Percentiles rank a stretch among this genome's conserved stretches.
Conservation (phyloP, 92 coral and sea anemone genomes). For the Montipora capitata region DNA sequence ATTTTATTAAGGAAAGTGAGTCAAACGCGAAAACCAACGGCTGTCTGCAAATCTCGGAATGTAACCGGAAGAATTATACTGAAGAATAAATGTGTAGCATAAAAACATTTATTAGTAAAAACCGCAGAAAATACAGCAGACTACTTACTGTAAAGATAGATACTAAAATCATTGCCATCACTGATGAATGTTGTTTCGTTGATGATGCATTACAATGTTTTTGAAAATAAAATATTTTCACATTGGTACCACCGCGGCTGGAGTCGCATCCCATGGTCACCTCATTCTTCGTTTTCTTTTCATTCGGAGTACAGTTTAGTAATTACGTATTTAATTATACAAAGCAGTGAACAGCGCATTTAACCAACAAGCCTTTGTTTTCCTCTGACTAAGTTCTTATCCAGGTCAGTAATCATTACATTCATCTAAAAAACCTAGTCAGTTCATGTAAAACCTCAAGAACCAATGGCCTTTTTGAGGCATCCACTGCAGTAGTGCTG, state of each 20-base stretch:
- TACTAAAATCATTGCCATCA: neutral
- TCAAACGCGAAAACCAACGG: too few relatives aligned
- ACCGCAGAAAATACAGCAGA: conserved; percentile 5
- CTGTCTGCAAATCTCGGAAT: too few relatives aligned
- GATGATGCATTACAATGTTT: neutral
- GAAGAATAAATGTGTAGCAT: neutral
- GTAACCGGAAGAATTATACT: neutral
- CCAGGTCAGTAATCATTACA: conserved; percentile 6
- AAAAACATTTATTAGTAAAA: neutral
- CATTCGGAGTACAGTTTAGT: neutral
- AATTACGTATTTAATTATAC: neutral
- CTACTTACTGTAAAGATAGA: neutral
- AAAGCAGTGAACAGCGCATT: neutral
- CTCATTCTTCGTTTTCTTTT: neutral
- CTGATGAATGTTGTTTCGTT: neutral
- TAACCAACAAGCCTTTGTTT: neutral
- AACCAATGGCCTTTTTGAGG: too few relatives aligned
- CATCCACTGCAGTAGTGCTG: too few relatives aligned
- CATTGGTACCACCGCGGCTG: neutral
- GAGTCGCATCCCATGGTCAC: conserved; percentile 1
- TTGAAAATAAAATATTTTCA: neutral
- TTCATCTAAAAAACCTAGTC: neutral
- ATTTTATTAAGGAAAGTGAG: too few relatives aligned
- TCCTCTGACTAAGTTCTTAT: neutral
- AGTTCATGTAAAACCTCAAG: too few relatives aligned